A percentile compares a stretch with the other conserved stretches of the same genome.
These are phyloP conservation scores for Rousettus madagascariensis DNA, from an alignment of 2,797 vertebrate genomes.

Conservation along the genomic window DNA sequence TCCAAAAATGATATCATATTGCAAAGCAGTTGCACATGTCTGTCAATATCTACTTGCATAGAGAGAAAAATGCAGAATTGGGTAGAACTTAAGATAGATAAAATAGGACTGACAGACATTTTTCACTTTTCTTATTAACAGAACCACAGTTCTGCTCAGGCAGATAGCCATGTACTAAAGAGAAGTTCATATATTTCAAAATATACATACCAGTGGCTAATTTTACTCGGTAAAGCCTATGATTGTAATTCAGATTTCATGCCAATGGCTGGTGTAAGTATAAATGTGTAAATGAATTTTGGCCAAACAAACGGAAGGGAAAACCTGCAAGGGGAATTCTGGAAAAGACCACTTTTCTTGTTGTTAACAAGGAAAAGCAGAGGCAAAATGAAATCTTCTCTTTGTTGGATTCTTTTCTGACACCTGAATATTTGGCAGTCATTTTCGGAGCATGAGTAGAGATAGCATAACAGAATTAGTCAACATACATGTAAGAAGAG, in stretches of 20 bases:
- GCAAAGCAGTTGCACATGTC: not conserved
- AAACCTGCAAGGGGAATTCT: not conserved
- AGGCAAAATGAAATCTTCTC: not conserved
- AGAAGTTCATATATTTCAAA: not conserved
- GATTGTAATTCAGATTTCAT: not conserved
- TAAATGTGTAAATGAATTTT: not conserved
- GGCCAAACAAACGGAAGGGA: not conserved
- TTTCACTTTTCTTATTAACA: not conserved
- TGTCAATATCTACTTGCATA: not conserved
- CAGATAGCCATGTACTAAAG: not conserved
- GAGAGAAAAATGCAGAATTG: not conserved
- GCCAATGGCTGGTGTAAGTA: not conserved
- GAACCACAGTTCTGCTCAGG: not conserved
- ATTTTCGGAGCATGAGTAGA: not conserved
- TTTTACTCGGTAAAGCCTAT: not conserved
- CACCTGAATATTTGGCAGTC: not conserved
- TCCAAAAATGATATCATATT: not conserved
- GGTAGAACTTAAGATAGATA: not conserved
- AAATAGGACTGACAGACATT: not conserved
- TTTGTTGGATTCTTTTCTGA: not conserved
- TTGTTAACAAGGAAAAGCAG: not conserved
- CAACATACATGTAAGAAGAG: not conserved
- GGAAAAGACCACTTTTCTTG: not conserved
- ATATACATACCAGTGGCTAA: not conserved
- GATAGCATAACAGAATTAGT: not conserved